These are phyloP conservation scores for Bombylius major DNA, from an alignment of 2,888 invertebrate genomes.

Conservation along the genomic window DNA sequence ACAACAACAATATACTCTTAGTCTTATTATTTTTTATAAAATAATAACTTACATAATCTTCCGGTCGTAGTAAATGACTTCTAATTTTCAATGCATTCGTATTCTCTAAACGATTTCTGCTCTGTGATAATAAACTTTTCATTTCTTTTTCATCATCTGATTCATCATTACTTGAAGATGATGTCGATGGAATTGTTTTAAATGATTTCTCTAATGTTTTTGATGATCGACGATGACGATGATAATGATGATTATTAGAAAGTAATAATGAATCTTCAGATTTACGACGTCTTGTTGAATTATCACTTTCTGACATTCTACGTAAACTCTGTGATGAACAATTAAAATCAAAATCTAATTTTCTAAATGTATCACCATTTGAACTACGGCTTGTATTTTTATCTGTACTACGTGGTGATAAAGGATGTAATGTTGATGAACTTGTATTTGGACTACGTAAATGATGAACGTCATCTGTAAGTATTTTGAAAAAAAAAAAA, in stretches of 20 bases:
- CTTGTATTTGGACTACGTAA: conserved; percentile 20
- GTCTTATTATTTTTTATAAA: too few species aligned
- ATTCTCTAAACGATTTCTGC: conserved; percentile 31
- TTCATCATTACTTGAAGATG: conserved; percentile 34
- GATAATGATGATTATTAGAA: neutral
- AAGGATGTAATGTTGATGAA: conserved; percentile 28
- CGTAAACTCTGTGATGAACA: conserved; percentile 32
- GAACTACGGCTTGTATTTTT: conserved; percentile 14
- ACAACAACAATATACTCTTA: too few species aligned
- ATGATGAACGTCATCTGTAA: conserved; percentile 18
- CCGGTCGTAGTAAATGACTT: conserved; percentile 34
- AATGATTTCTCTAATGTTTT: conserved; percentile 34
- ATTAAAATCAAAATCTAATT: conserved; percentile 33
- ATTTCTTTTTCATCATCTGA: conserved; percentile 35
- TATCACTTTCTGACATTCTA: conserved; percentile 35
- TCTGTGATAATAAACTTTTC: conserved; percentile 31
- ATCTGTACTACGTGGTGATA: conserved; percentile 27
- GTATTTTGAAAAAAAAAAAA: neutral
- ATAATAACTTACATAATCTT: conserved; percentile 34
- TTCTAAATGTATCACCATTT: conserved; percentile 22
- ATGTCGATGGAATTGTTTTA: conserved; percentile 30
- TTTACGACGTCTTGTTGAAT: conserved; percentile 32
- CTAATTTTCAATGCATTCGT: conserved; percentile 34
- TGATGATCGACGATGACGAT: conserved; percentile 26
- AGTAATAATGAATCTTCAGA: conserved; percentile 4